Base-by-base conservation (phyloP, 2,888 invertebrate species). In the Parnassius glacialis region DNA sequence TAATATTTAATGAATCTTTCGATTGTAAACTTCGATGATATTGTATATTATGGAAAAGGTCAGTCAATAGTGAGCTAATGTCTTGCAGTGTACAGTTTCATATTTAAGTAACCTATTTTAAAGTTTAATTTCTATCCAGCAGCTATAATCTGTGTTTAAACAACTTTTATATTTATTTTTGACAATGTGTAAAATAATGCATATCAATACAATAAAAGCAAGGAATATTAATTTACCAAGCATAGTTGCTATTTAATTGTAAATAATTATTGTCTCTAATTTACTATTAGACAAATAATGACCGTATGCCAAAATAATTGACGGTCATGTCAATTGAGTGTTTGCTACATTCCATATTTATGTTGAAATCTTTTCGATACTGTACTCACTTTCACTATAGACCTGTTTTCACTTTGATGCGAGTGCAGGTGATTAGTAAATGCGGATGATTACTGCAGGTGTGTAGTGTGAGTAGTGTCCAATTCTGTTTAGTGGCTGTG, bases 281-380 rank as follows among this genome's bases (percentile, higher is more conserved):
- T 87, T 87, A 87, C 85, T 87, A 81, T 85, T 87, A 90, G 88
- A 84, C 81, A 85, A 85, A 84, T 79, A 69, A 78, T 83, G 88
- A 86, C 85, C 80, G 68, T 74, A 78, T 74, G 87, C 86, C 85
- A 79, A 76, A 83, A 83, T 83, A 52, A 59, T 87, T 76, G 83
- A 87, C 76, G 86, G 86, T 87, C 82, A 83, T 87, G 86, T 86
- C 85, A 84, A 87, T 87, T 87, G 90, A 90, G 90, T 90, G 90
- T 90, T 88, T 87, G 83, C 87, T 91, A 91, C 90, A 91, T 91
- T 90, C 90, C 90, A 91, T 91, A 90, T 90, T 90, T 90, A 90
- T 90, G 90, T 90, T 90, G 89, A 90, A 87, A 86, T 89, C 87
- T 85, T 88, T 79, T 87, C 83, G 80, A 81, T 85, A 79, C 78